A percentile compares a stretch with the other conserved stretches of the same genome.
Conservation (phyloP, 2,888 invertebrate species). For the Alentia gelatinosa region DNA sequence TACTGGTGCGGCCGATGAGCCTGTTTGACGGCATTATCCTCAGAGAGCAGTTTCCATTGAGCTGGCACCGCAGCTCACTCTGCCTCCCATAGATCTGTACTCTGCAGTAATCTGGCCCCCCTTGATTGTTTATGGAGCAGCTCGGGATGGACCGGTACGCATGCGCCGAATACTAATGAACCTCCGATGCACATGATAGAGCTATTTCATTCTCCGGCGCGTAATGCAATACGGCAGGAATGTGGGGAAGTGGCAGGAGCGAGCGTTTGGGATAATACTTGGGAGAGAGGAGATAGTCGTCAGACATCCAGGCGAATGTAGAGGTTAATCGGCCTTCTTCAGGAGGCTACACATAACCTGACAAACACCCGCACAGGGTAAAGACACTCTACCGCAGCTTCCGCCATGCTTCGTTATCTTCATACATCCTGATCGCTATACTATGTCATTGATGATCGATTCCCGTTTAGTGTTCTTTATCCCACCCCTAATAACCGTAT, state of each 20-base stretch:
- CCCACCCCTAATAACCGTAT: too few species aligned
- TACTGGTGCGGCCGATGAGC: background rate
- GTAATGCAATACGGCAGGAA: background rate
- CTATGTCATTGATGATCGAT: too few species aligned
- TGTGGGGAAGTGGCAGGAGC: background rate
- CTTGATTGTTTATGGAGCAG: slow-evolving; percentile 45
- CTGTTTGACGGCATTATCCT: background rate
- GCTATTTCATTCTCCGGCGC: slow-evolving; percentile 14
- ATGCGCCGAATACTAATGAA: slow-evolving; percentile 28
- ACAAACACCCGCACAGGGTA: too few species aligned
- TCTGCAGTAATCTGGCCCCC: background rate
- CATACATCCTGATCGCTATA: too few species aligned
- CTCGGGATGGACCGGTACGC: background rate
- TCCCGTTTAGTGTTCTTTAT: too few species aligned
- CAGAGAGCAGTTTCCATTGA: background rate
- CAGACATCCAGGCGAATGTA: background rate
- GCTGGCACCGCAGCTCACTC: background rate
- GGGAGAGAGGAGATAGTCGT: background rate
- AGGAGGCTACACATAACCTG: too few species aligned
- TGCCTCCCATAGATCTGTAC: too few species aligned
- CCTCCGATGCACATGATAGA: slow-evolving; percentile 15
- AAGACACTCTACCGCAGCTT: too few species aligned
- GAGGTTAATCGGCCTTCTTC: background rate
- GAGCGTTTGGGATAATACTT: background rate
- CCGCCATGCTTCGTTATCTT: too few species aligned